These are phyloP conservation scores for Camelus bactrianus DNA, from an alignment of 2,113 vertebrate species.

Conservation along the genomic window DNA sequence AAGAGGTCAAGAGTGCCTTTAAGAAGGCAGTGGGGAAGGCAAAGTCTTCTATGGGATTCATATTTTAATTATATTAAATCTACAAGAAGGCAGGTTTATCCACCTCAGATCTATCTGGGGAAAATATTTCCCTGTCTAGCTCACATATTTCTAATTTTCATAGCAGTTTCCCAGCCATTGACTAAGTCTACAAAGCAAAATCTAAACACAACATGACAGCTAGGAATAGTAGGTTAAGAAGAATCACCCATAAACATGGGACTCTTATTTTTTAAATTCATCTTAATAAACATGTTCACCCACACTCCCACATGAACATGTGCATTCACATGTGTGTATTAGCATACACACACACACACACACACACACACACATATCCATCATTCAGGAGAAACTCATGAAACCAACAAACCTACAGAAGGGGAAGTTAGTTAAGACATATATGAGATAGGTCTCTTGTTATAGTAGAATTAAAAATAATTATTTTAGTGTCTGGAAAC, in stretches of 20 bases:
- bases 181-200: neutral
- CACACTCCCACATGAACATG: neutral
- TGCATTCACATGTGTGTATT: too few species aligned
- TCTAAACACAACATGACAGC: neutral
- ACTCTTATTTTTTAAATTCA: neutral
- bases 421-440: neutral
- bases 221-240: neutral
- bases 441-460: neutral
- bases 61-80: conserved; percentile 24
- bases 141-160: neutral
- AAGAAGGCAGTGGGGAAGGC: conserved; percentile 44
- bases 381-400: neutral
- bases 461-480: neutral
- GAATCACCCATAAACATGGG: neutral
- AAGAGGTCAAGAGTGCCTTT: conserved; percentile 58
- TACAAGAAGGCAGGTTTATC: neutral
- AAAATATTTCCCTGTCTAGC: neutral
- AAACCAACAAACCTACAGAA: neutral
- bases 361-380: too few species aligned
- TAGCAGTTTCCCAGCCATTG: neutral
- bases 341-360: neutral
- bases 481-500: neutral
- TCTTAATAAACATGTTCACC: neutral
- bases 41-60: neutral
- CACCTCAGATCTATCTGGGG: neutral